Evolutionary conservation across 35 echinoderm and acorn worm genomes (phyloP), one percentile per base, ranked within the genome.

Genomic region (Lytechinus variegatus): DNA sequence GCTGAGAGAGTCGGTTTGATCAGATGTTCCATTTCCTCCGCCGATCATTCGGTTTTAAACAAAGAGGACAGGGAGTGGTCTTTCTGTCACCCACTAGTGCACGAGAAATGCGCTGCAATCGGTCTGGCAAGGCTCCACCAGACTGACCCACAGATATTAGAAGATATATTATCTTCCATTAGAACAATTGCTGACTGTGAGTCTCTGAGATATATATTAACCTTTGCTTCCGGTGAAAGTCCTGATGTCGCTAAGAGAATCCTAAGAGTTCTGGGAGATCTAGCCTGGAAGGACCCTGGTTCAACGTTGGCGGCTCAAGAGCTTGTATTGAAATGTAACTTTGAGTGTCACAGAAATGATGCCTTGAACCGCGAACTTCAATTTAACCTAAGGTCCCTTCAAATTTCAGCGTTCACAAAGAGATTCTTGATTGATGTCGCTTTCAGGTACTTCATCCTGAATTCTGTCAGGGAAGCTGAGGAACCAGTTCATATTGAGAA

Each of bases 51-150:
- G 8, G 21, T 8, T 52, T 51, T 10, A 52, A 28, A 1, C n/a
- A 93, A 93, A 57, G 27, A 57, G n/a, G 92, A 93, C 52, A 54
- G 54, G 28, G 52, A 54, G 11, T 93, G 92, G 92, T 28, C 12
- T 28, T 93, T 93, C 92, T 14, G 55, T 54, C 52, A 93, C 27
- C 52, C 92, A 10, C 53, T 93, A 19, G 53, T 93, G 12, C 92
- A 93, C 9, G 92, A 93, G 92, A 93, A 93, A 54, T 93, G 92
- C 53, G 92, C 92, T 3, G 92, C 29, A 9, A 93, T 93, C 29
- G 10, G 53, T 10, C 55, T 93, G 11, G 92, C 92, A 54, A 10
- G 9, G 4, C 92, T 93, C 3, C 21, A 24, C 11, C 27, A 5
- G 55, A 6, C 54, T 33, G 54, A 93, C 52, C n/a, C 27, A 11